Percentiles rank a stretch among this genome's conserved stretches.
Evolutionary conservation across 1,140 invertebrate genomes (phyloP).

Genomic region (Panagrolaimus sp.): DNA sequence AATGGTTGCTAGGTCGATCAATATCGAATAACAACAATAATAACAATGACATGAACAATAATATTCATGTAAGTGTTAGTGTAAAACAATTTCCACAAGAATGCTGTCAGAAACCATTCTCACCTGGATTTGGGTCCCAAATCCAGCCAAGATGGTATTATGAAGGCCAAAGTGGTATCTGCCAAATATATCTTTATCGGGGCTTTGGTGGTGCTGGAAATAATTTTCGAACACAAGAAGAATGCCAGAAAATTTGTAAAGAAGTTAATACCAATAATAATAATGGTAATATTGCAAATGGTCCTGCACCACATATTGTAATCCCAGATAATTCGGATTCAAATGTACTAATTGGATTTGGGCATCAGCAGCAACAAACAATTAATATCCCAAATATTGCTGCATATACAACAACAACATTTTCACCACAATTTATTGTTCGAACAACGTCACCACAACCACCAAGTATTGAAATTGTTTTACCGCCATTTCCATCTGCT

Average conservation of each 20-base stretch:
- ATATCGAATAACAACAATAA: no score
- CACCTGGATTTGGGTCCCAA: not conserved
- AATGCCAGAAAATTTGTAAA: slow-evolving; percentile 23
- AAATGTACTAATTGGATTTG: not conserved
- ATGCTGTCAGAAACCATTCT: not conserved
- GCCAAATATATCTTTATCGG: slow-evolving; percentile 28
- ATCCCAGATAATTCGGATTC: not conserved
- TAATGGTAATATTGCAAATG: slow-evolving; percentile 13
- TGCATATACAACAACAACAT: not conserved
- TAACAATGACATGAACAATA: no score
- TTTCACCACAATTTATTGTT: not conserved
- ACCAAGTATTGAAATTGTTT: not conserved
- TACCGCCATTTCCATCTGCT: not conserved
- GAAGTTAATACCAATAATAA: not conserved
- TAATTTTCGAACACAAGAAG: slow-evolving; percentile 25
- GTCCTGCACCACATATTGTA: slow-evolving; percentile 3
- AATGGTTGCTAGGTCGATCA: not conserved
- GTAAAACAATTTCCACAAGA: not conserved
- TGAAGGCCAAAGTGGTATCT: slow-evolving; percentile 18
- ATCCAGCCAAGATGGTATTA: slow-evolving; percentile 26
- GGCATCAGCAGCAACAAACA: not conserved
- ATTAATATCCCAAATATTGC: no score
- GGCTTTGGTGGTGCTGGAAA: slow-evolving; percentile 25
- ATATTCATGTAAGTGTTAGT: no score
- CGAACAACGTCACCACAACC: not conserved